These are phyloP conservation scores for Thunnus maccoyii DNA, from an alignment of 2,113 vertebrate genomes.

Conservation along the genomic window DNA sequence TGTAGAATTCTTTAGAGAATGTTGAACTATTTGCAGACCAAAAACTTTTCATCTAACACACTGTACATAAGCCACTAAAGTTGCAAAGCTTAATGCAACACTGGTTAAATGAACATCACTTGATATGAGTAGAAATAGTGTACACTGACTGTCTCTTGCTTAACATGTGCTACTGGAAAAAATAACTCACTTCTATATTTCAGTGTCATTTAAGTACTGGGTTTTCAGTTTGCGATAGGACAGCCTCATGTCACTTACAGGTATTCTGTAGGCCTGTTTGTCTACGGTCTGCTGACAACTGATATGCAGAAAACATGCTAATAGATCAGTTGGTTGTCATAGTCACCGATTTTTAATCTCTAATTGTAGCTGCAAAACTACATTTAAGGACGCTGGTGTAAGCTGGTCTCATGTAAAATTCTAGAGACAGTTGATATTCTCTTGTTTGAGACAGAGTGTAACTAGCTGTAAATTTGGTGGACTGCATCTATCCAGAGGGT, in stretches of 20 bases:
- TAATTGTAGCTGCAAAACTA: not conserved
- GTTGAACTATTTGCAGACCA: too few species aligned
- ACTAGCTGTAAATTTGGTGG: not conserved
- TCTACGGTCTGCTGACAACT: conserved; percentile 1
- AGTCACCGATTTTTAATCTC: not conserved
- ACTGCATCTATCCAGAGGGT: conserved; percentile 10
- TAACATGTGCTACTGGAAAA: not conserved
- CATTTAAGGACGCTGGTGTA: not conserved
- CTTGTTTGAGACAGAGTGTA: not conserved
- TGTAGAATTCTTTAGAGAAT: too few species aligned
- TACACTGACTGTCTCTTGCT: not conserved
- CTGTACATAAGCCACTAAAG: too few species aligned
- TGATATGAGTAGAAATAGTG: not conserved
- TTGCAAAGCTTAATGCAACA: not conserved
- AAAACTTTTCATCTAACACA: too few species aligned
- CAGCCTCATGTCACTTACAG: conserved; percentile 18
- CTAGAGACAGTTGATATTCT: not conserved
- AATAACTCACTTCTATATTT: not conserved
- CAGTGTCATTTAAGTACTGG: not conserved
- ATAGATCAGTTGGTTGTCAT: not conserved
- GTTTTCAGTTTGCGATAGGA: conserved; percentile 16
- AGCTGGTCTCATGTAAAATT: not conserved
- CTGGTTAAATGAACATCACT: not conserved
- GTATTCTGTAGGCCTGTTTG: conserved; percentile 6
- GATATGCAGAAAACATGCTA: not conserved